Percentiles rank a stretch among this genome's conserved stretches.
Conservation (phyloP, 2,113 vertebrate genomes). For the Serinus canaria region DNA sequence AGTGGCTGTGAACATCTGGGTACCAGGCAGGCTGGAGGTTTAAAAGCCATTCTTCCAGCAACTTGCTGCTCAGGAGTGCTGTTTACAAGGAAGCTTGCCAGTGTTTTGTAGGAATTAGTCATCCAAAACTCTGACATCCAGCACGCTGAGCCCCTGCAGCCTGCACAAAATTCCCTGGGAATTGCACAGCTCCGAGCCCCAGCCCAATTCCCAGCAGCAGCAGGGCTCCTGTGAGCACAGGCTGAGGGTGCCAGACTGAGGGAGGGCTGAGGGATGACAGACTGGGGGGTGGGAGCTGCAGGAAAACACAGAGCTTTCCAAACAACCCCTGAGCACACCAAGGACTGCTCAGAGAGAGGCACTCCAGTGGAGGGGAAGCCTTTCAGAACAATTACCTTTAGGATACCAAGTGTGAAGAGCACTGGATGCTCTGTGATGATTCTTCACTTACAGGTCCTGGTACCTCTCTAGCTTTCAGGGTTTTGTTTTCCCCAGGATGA, state of each 20-base stretch:
- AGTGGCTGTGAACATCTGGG: neutral
- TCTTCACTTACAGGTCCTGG: neutral
- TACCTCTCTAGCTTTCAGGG: neutral
- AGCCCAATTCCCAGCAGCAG: neutral
- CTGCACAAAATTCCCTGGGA: neutral
- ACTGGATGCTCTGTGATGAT: neutral
- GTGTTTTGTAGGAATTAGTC: conserved; percentile 26
- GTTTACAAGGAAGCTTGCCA: neutral
- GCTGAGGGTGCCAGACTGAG: neutral
- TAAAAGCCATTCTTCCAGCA: conserved; percentile 11
- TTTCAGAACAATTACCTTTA: neutral
- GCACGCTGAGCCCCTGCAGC: neutral
- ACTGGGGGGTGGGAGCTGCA: neutral
- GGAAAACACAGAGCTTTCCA: neutral
- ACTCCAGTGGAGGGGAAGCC: neutral
- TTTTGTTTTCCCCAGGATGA: neutral
- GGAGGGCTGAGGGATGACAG: neutral
- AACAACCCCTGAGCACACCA: neutral
- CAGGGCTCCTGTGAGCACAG: neutral
- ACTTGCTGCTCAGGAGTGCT: neutral
- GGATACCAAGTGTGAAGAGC: neutral
- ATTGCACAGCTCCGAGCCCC: neutral
- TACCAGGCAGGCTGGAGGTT: neutral
- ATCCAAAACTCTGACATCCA: neutral
- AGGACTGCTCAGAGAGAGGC: neutral